These are phyloP conservation scores for Troides aeacus DNA, from an alignment of 2,888 invertebrate genomes.

Conservation along the genomic window DNA sequence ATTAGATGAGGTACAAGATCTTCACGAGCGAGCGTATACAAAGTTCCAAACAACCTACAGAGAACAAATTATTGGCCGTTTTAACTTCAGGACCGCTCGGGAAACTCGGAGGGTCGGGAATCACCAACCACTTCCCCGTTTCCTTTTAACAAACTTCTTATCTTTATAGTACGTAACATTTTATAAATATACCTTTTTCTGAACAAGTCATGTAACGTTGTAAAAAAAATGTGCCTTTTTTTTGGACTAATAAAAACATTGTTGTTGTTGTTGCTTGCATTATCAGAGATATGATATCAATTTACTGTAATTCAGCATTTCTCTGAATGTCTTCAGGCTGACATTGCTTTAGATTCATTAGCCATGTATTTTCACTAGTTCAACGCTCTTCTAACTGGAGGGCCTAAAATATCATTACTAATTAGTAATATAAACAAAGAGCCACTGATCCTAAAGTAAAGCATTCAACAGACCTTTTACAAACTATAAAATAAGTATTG, in stretches of 20 bases:
- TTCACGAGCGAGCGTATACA: slow-evolving; percentile 30
- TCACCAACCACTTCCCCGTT: background rate
- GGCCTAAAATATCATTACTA: too few species aligned
- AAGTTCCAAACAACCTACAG: slow-evolving; percentile 30
- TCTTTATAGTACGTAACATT: background rate
- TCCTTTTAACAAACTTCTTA: slow-evolving; percentile 1
- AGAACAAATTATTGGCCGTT: slow-evolving; percentile 32
- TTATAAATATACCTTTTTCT: background rate
- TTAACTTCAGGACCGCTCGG: slow-evolving; percentile 24
- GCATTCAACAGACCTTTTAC: background rate
- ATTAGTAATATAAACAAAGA: background rate
- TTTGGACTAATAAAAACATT: too few species aligned
- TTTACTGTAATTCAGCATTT: too few species aligned
- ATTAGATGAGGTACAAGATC: slow-evolving; percentile 28
- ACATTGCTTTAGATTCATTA: too few species aligned
- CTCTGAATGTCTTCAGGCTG: too few species aligned
- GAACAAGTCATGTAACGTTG: background rate
- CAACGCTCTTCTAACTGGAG: too few species aligned
- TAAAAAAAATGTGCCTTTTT: background rate
- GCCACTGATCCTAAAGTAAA: background rate
- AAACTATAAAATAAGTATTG: background rate
- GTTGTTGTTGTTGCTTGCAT: too few species aligned
- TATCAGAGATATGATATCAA: too few species aligned
- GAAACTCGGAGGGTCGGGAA: slow-evolving; percentile 22
- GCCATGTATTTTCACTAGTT: too few species aligned